Evolutionary conservation across 2,113 vertebrate genomes (phyloP).

Genomic region (Dipodomys spectabilis): DNA sequence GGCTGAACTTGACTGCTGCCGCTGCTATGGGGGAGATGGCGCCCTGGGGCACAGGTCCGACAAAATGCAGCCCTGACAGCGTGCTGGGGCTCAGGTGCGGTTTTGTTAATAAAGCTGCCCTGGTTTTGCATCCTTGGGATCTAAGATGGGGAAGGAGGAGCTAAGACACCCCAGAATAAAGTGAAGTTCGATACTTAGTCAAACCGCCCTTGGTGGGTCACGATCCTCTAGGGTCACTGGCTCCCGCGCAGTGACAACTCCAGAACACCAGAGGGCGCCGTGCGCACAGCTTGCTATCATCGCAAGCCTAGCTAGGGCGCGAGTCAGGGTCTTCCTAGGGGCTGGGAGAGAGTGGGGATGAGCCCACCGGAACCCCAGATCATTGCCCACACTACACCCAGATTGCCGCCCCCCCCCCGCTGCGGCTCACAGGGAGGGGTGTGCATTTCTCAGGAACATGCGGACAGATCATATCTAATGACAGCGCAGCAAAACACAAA

Average conservation of each 20-base stretch:
- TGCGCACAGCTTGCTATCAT: neutral
- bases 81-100: neutral
- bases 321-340: neutral
- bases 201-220: neutral
- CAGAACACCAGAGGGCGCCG: slow-evolving; percentile 68
- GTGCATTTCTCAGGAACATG: slow-evolving; percentile 7
- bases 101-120: neutral
- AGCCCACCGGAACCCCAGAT: neutral
- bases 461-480: neutral
- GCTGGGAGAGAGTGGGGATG: neutral
- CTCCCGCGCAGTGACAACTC: neutral
- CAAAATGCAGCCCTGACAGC: neutral
- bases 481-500: slow-evolving; percentile 63
- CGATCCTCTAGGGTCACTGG: neutral
- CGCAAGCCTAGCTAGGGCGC: accelerated
- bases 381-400: neutral
- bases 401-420: neutral
- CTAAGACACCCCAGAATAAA: neutral
- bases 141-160: too few relatives aligned
- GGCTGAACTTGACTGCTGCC: neutral
- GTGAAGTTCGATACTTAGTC: accelerated
- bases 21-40: neutral
- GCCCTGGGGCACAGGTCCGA: neutral
- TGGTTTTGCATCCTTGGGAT: neutral
- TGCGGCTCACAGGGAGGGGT: neutral